Base-by-base conservation (phyloP, 2,797 vertebrate species). In the Halcyon chelicuti region DNA sequence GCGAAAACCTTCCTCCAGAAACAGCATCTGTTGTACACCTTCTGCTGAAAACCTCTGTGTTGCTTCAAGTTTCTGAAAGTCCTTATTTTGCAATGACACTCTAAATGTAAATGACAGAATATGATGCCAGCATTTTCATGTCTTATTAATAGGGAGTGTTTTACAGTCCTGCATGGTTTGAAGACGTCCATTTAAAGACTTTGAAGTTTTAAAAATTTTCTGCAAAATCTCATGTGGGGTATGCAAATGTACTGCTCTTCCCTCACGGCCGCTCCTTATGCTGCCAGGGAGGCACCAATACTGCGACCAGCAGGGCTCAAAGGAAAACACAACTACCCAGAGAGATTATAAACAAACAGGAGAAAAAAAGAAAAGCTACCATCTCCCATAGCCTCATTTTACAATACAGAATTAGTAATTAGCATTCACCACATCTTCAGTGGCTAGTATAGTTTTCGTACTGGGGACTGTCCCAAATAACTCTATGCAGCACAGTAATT, bases 1-100 rank as follows among this genome's bases (percentile, higher is more conserved):
- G 73, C 62, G 80, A 89, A 85, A 90, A 55, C 61, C 73, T 88
- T 75, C 57, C 80, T 84, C 58, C 76, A 87, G 85, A 91, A 74
- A 58, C 89, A 84, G 87, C 76, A 81, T 58, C 88, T 93, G 75
- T 68, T 63, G 26, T 39, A 7, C 8, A 70, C 42, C 55, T 86
- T 29, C 90, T 75, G 77, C 77, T 79, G 49, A 71, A 86, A 80
- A 80, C 58, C 67, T 60, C 9, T 7, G 9, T 9, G 60, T 4
- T 8, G 2, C 91, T 77, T 23, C 3, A 0, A 2, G 0, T 15
- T 89, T 83, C 66, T 55, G 78, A 86, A 80, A 61, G 75, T 54
- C 70, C 4, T 0, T 5, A 46, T 77, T 83, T 86, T 54, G 67
- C 66, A 82, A 37, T 5, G 58, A 47, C n/a, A 25, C 28, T 57